These are phyloP conservation scores for Pseudotriccus pelzelni DNA, from an alignment of 2,797 vertebrate genomes.

Conservation along the genomic window DNA sequence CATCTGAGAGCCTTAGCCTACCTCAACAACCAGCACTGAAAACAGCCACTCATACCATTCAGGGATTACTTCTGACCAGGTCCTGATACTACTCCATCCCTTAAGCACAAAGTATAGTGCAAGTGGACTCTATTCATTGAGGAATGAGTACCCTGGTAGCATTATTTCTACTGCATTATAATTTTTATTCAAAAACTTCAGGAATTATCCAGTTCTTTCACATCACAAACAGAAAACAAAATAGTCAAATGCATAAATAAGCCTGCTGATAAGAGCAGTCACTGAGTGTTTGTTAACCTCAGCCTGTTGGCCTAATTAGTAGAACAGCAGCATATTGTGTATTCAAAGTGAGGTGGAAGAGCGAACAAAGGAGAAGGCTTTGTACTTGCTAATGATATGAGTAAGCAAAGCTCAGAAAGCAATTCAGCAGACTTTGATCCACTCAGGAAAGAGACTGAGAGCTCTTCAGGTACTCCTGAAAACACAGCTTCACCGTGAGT, in stretches of 20 bases:
- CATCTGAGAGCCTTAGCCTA: accelerated
- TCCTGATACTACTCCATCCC: not conserved
- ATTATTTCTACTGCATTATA: not conserved
- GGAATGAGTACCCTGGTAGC: not conserved
- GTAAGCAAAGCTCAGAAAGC: conserved; percentile 44
- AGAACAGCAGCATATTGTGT: not conserved
- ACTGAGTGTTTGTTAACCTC: conserved; percentile 4
- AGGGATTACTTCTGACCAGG: not conserved
- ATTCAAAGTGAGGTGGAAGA: not conserved
- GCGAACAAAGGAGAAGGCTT: conserved; percentile 41
- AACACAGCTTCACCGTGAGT: not conserved
- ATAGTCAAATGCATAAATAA: conserved; percentile 63
- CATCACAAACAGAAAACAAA: not conserved
- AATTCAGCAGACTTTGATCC: conserved; percentile 8
- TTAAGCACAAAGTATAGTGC: not conserved
- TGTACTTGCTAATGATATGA: conserved; percentile 69
- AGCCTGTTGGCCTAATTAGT: conserved; percentile 23
- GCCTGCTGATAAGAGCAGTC: not conserved
- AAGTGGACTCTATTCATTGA: not conserved
- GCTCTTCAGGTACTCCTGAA: conserved; percentile 40
- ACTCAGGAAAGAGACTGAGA: not conserved
- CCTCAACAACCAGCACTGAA: not conserved
- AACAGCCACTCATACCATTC: not conserved
- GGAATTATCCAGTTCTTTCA: not conserved
- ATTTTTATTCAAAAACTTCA: not conserved